Evolutionary conservation across 1,140 invertebrate species (phyloP).

Genomic region (Lepidurus apus): DNA sequence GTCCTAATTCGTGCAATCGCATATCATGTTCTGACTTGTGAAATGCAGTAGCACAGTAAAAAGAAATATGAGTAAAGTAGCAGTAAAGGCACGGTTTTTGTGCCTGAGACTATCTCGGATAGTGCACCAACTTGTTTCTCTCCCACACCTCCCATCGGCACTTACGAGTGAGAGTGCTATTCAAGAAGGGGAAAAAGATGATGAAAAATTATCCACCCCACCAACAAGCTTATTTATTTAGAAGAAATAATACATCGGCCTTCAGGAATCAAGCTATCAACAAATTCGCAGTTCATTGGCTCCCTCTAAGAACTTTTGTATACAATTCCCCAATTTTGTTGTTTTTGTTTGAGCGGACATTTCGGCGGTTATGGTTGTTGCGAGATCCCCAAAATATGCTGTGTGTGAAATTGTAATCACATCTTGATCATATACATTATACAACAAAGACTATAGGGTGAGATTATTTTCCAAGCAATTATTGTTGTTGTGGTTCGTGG

Average conservation of each 20-base stretch:
- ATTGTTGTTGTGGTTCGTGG: background rate
- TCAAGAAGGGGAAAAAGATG: background rate
- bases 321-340: background rate
- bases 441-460: background rate
- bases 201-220: background rate
- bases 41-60: background rate
- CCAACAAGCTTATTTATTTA: background rate
- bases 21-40: background rate
- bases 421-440: conserved; percentile 3
- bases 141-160: background rate
- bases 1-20: too few species aligned
- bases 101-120: background rate
- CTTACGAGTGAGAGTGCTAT: background rate
- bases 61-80: background rate
- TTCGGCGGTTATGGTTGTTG: background rate
- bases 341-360: background rate
- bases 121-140: background rate
- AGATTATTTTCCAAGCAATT: background rate
- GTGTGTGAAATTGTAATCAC: conserved; percentile 4
- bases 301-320: background rate
- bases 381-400: background rate
- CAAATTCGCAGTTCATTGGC: background rate
- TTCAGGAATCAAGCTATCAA: background rate
- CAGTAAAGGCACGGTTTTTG: too few species aligned
- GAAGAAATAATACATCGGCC: background rate